Conservation (phyloP, 2,888 invertebrate genomes). For the Hyles lineata region DNA sequence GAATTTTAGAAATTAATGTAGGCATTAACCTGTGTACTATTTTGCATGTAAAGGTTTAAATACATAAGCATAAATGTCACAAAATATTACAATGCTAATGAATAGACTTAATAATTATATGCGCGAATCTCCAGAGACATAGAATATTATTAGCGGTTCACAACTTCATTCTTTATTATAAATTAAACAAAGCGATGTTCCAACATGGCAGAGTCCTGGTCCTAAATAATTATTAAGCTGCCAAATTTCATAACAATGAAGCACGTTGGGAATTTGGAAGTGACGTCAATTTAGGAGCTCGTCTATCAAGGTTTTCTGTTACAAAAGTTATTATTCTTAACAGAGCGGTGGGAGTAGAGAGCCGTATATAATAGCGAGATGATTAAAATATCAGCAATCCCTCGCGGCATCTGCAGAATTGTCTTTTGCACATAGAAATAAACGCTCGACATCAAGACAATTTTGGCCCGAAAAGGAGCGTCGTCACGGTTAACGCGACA, state of each 20-base stretch:
- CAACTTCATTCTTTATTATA: conserved; percentile 1
- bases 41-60: too few species aligned
- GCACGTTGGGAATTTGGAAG: conserved; percentile 22
- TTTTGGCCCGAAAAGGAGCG: conserved; percentile 54
- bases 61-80: too few species aligned
- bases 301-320: conserved; percentile 42
- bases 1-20: too few species aligned
- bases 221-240: conserved; percentile 27
- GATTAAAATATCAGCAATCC: conserved; percentile 64
- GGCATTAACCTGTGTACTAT: too few species aligned
- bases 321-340: conserved; percentile 52
- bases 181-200: not conserved
- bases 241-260: conserved; percentile 28
- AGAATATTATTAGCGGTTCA: not conserved
- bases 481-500: conserved; percentile 50
- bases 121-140: not conserved
- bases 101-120: not conserved
- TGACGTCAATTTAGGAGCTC: conserved; percentile 28
- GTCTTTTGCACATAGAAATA: conserved; percentile 55
- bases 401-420: conserved; percentile 45
- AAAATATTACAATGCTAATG: not conserved
- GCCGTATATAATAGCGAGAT: conserved; percentile 55
- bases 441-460: conserved; percentile 58
- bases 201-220: conserved; percentile 13
- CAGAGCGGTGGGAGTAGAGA: conserved; percentile 45